Conservation (phyloP, 2,113 vertebrate genomes). For the Tychaedon coryphoeus region DNA sequence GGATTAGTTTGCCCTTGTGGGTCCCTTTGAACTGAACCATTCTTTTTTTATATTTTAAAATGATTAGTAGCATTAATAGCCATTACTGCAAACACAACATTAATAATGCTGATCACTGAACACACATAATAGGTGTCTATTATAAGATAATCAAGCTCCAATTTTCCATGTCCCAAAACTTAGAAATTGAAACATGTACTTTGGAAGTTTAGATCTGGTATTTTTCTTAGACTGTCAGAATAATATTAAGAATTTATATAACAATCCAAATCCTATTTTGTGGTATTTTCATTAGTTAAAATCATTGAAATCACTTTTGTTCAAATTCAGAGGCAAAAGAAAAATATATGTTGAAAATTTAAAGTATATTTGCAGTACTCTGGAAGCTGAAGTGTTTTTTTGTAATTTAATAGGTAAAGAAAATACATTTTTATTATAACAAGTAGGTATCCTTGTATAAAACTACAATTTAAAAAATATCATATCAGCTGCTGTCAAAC, state of each 20-base stretch:
- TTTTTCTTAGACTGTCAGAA: background rate
- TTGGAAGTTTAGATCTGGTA: background rate
- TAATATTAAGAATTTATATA: background rate
- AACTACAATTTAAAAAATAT: background rate
- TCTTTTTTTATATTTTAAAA: background rate
- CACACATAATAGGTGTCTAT: background rate
- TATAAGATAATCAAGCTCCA: background rate
- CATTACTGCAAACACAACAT: background rate
- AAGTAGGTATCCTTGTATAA: background rate
- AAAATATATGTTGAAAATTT: background rate
- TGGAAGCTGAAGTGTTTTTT: background rate
- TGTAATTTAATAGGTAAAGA: background rate
- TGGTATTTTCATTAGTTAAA: background rate
- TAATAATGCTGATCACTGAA: background rate
- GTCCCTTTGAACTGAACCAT: background rate
- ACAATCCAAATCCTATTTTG: background rate
- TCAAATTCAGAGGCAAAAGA: background rate
- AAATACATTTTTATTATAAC: background rate
- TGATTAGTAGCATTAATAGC: background rate
- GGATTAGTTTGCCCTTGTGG: accelerated
- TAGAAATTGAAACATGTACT: background rate
- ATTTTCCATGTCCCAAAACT: background rate
- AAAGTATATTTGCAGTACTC: background rate
- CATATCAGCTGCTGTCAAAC: background rate
- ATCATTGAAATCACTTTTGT: background rate